Evolutionary conservation across 2,797 vertebrate species (phyloP).

Genomic region (Malurus leucopterus): DNA sequence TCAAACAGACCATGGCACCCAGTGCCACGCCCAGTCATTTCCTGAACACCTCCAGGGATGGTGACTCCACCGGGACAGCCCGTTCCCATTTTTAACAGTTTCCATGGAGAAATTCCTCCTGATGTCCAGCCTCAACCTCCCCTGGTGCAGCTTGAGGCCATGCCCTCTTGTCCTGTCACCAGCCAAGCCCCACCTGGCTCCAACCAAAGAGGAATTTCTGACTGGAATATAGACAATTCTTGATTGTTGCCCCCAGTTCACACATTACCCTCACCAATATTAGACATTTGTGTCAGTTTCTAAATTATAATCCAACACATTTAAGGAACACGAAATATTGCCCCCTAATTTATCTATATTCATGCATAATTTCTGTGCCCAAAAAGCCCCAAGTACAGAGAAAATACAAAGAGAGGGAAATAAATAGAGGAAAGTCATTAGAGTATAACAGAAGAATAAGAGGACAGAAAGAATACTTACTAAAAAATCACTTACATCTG

Average conservation of each 20-base stretch:
- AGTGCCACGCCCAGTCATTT: not conserved
- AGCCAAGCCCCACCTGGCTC: not conserved
- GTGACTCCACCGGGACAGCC: too few species aligned
- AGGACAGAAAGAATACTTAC: not conserved
- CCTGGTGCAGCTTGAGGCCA: not conserved
- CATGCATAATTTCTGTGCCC: not conserved
- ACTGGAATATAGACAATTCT: not conserved
- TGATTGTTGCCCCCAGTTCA: not conserved
- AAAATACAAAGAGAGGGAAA: not conserved
- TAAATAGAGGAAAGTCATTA: not conserved
- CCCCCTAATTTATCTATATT: not conserved
- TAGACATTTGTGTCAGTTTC: not conserved
- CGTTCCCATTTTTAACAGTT: not conserved
- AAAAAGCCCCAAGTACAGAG: rapidly evolving
- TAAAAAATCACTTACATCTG: not conserved
- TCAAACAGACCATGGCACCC: not conserved
- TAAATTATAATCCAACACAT: not conserved
- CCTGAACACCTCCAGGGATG: not conserved
- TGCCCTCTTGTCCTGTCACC: not conserved
- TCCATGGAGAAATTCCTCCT: not conserved
- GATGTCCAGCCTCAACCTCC: not conserved
- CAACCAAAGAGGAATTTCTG: not conserved
- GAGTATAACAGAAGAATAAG: not conserved
- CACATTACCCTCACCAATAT: not conserved
- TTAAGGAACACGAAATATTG: not conserved